A percentile compares a stretch with the other conserved stretches of the same genome.
Conservation (phyloP, 2,888 invertebrate genomes). For the Bibio marci region DNA sequence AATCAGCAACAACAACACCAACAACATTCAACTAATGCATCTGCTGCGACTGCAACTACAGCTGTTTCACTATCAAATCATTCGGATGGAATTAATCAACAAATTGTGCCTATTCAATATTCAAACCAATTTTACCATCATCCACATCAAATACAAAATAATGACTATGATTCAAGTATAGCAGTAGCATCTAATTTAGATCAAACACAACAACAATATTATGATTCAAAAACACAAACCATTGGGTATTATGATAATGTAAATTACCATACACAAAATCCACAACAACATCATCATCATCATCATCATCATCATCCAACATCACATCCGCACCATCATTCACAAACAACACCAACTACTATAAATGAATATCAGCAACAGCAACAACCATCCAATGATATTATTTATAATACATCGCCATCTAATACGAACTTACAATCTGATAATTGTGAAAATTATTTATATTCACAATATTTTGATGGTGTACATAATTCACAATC, state of each 20-base stretch:
- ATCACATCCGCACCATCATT: neutral
- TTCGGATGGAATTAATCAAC: neutral
- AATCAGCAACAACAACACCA: conserved; percentile 13
- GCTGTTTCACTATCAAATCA: neutral
- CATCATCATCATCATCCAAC: too few species aligned
- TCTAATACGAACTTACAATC: conserved; percentile 11
- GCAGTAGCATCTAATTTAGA: neutral
- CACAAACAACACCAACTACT: neutral
- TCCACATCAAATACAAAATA: neutral
- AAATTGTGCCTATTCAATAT: conserved; percentile 11
- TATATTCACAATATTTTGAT: conserved; percentile 14
- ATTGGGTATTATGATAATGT: conserved; percentile 21
- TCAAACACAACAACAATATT: too few species aligned
- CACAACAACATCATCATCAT: too few species aligned
- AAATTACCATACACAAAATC: conserved; percentile 12
- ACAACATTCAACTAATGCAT: neutral
- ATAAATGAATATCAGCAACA: neutral
- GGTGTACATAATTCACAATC: conserved; percentile 21
- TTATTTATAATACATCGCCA: conserved; percentile 9
- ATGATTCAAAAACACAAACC: conserved; percentile 21
- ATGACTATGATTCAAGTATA: too few species aligned
- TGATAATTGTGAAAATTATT: conserved; percentile 12
- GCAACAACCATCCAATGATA: neutral
- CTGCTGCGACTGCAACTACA: neutral
- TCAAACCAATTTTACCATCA: conserved; percentile 16